Evolutionary conservation across 1,140 invertebrate genomes (phyloP), one percentile per base, ranked within the genome.

Genomic region (Trissolcus basalis): DNA sequence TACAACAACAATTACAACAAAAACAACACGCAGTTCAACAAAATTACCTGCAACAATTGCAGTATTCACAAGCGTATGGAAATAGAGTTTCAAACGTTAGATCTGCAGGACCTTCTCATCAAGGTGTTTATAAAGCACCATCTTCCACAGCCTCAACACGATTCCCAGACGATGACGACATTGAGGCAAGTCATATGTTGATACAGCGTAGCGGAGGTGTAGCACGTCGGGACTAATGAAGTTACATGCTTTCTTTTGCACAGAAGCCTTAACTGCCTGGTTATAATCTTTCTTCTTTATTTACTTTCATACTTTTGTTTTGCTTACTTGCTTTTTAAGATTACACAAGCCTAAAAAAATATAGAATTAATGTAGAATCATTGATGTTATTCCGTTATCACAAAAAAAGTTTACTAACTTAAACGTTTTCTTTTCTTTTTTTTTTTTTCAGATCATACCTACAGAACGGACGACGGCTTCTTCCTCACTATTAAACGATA

Each of bases 21-120:
- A 32, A 27, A 7, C 12, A 8, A n/a, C n/a, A n/a, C n/a, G n/a
- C n/a, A n/a, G n/a, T n/a, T 19, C 67, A 61, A 47, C 54, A 56
- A 13, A 39, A 27, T 1, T 27, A 27, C 19, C 6, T 39, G 36
- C 36, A n/a, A 9, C 67, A 70, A 13, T 9, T 61, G 45, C 50
- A 70, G 14, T 70, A 61, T 44, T 43, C 67, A 9, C 50, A 61
- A 44, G 58, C 58, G 0, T 39, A 70, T 16, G 67, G 67, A 5
- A 70, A 70, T 43, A 33, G 14, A 1, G 27, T 61, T 14, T 41
- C 19, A 27, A 27, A 39, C 19, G 3, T 12, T 14, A 59, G 39
- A 50, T 50, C 35, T 39, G 16, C 58, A 8, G 67, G 67, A 13
- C 56, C 67, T 47, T 70, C 67, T 11, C 44, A 36, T 44, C 55